These are phyloP conservation scores for Sebastes fasciatus DNA, from an alignment of 2,113 vertebrate genomes.

Conservation along the genomic window DNA sequence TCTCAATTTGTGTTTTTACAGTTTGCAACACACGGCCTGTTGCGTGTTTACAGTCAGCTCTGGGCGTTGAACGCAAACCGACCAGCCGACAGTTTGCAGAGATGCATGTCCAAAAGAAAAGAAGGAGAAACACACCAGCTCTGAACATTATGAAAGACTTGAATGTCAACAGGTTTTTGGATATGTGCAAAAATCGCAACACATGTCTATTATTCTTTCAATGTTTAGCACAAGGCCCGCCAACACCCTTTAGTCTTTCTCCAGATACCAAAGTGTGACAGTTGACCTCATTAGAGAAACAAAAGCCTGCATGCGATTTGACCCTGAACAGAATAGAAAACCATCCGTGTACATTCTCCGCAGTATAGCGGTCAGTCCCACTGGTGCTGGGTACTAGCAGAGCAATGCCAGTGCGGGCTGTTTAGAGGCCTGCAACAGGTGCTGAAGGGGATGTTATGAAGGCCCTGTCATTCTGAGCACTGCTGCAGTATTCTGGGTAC, in stretches of 20 bases:
- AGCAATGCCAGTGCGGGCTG: constrained; percentile 41
- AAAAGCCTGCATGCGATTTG: constrained; percentile 38
- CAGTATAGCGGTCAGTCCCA: constrained; percentile 33
- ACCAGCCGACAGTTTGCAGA: no score
- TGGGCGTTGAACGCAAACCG: no score
- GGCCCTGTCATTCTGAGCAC: constrained; percentile 34
- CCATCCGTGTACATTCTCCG: constrained; percentile 47
- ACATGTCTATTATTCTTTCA: not conserved
- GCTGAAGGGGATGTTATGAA: constrained; percentile 51
- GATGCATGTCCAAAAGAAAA: no score
- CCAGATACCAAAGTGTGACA: constrained; percentile 18
- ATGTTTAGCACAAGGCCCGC: not conserved
- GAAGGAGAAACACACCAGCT: no score
- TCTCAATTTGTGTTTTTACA: no score
- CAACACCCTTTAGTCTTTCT: constrained; percentile 13
- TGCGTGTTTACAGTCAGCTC: no score
- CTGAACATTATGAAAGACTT: no score
- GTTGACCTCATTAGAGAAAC: constrained; percentile 47
- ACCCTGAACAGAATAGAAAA: constrained; percentile 55
- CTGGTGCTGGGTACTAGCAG: constrained; percentile 28
- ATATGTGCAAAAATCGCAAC: no score
- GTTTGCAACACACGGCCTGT: no score
- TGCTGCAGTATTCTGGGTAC: constrained; percentile 45
- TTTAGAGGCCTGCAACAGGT: constrained; percentile 68
- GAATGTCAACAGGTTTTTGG: no score